Evolutionary conservation across 1,140 invertebrate species (phyloP), one percentile per base, ranked within the genome.

Genomic region (Tachypleus tridentatus): DNA sequence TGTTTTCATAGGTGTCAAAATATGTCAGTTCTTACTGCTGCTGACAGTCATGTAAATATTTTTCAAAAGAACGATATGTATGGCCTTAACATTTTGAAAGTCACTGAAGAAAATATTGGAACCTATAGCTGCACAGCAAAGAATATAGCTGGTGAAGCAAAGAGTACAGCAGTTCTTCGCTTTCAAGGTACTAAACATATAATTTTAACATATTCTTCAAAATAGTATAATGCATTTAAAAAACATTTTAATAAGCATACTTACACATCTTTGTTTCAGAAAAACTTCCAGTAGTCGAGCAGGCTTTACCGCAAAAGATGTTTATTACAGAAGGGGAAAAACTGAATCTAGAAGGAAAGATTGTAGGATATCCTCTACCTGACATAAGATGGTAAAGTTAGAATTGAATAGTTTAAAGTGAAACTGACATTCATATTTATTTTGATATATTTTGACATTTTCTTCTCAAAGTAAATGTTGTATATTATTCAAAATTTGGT

Each of bases 361-460:
- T 80, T 60, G 67, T 61, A 10, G 89, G 89, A 7, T 91, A 92
- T 80, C 91, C 92, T 0, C 82, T 91, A 67, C 91, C 91, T 3
- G 85, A 89, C 61, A 84, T 92, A 7, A 80, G 79, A 65, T 94
- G 91, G 91, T 85, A 62, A 54, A 54, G 29, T 29, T 29, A 29
- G 29, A 29, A 29, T 29, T 29, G 29, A 29, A 29, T 29, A 29
- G 29, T 29, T 29, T 29, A 29, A 29, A 29, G 29, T 29, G 29
- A 29, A 29, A 29, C 2, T 29, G 29, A 29, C 29, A 29, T 29
- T 29, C 29, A 29, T 2, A 0, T 29, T 29, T 29, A 29, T 29
- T 29, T 29, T 29, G 29, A 29, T 29, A 29, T 29, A 29, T 29
- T 29, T 29, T 29, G 29, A 29, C 29, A 29, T 29, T 29, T 29